phyloP scores from a whole-genome alignment of 2,797 vertebrate species.

The Peromyscus melanophrys region DNA sequence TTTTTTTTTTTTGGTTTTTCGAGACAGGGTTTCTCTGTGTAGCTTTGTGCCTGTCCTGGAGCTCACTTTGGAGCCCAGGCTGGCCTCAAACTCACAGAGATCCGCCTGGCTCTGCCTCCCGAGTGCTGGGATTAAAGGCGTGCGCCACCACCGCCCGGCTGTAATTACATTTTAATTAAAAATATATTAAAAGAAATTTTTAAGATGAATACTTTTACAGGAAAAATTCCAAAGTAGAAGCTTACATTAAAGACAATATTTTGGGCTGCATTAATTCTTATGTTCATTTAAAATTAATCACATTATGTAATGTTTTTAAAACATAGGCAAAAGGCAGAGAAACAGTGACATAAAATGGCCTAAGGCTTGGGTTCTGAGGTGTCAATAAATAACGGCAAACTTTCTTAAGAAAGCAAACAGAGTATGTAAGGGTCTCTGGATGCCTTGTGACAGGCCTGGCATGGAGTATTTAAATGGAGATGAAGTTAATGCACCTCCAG shows the following conservation, averaged over 20 bases:
- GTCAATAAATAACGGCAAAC: background rate
- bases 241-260: slow-evolving; percentile 31
- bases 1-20: too few relatives aligned
- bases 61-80: too few relatives aligned
- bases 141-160: too few relatives aligned
- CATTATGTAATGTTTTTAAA: background rate
- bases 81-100: too few relatives aligned
- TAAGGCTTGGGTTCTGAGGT: background rate
- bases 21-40: too few relatives aligned
- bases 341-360: slow-evolving; percentile 42
- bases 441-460: slow-evolving; percentile 16
- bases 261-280: background rate
- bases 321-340: slow-evolving; percentile 7
- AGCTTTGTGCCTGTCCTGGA: too few relatives aligned
- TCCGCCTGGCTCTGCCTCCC: too few relatives aligned
- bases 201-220: background rate
- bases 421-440: background rate
- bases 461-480: slow-evolving; percentile 2
- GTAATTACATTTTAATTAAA: background rate
- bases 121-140: too few relatives aligned
- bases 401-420: slow-evolving; percentile 10
- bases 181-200: background rate
- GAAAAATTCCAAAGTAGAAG: background rate
- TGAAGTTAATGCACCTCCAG: background rate
- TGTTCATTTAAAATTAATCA: slow-evolving; percentile 34